Base-by-base conservation (phyloP, 2,888 invertebrate genomes). In the Temnothorax rugatulus region DNA sequence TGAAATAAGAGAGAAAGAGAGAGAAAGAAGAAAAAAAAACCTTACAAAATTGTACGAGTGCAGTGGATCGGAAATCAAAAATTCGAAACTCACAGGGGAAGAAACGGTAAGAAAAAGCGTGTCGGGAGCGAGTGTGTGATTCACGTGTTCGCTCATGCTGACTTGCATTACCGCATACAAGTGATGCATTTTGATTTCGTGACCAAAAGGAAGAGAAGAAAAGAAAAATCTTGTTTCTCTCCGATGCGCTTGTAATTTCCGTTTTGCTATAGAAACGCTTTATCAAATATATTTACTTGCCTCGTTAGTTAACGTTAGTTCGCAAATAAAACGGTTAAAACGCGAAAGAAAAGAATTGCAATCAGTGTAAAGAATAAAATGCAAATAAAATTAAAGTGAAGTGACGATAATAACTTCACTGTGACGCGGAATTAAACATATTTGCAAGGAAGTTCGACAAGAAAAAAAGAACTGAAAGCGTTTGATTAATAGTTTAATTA, bases 61-160 rank as follows among this genome's bases (percentile, higher is more conserved):
- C 82, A 68, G 54, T 77, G 77, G 38, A 77, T 83, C 47, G 25
- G 38, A 76, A 77, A 76, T 83, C 13, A 25, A 64, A 64, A 68
- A 57, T 15, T 54, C 29, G 4, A 82, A 79, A 71, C 29, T 71
- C 50, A 38, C 13, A 38, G 38, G 4, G 47, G 47, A 61, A 47
- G 47, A 82, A 77, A 52, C 71, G 63, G 0, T 69, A 50, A 21
- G 50, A 38, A 64, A 47, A 76, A 76, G 81, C 75, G 29, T 75
- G 34, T 34, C 34, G 64, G 54, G 75, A n/a, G 64, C 29, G 41
- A 59, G 15, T 63, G 7, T 57, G 47, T 21, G 29, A 41, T 50
- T 41, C n/a, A 47, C 13, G 34, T 47, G 44, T 61, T 77, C 15
- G 7, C 4, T 79, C 74, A 59, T 81, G 47, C 59, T 71, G 79